Base-by-base conservation (phyloP, 53 echinoderm and acorn worm species). In the Henricia sp. region DNA sequence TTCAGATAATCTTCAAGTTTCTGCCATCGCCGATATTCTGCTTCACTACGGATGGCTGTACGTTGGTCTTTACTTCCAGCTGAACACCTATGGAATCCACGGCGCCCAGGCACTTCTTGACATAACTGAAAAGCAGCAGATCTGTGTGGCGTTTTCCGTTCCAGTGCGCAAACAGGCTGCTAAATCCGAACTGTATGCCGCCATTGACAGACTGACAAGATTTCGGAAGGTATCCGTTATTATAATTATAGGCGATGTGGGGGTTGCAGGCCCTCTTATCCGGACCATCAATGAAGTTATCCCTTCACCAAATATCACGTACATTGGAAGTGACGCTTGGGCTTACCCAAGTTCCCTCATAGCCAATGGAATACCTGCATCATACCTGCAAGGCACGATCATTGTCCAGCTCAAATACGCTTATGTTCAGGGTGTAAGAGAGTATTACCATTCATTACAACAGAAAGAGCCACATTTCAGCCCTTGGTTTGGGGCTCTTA, bases 261-360 rank as follows among this genome's bases (percentile, higher is more conserved):
- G n/a, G n/a, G n/a, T n/a, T n/a, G n/a, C n/a, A n/a, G n/a, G n/a
- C n/a, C n/a, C n/a, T n/a, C n/a, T n/a, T n/a, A n/a, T n/a, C n/a
- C n/a, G n/a, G n/a, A n/a, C n/a, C n/a, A n/a, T n/a, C n/a, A n/a
- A n/a, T n/a, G n/a, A n/a, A n/a, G n/a, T n/a, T n/a, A n/a, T n/a
- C n/a, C n/a, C n/a, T n/a, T n/a, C n/a, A n/a, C n/a, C n/a, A n/a
- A n/a, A 92, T 72, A 67, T 96, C 10, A 92, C 92, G 69, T 96
- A 94, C 93, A 63, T 96, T 13, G 96, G 96, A 29, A 87, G 85
- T 0, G 94, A 96, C 56, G 85, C 96, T 9, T 96, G 96, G 96
- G 96, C 93, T 46, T 78, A 84, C 28, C 82, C 90, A 5, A 68
- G 85, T 55, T 89, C 85, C 34, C 70, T 96, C 63, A 90, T 82